Base-by-base conservation (phyloP, 2,797 vertebrate species). In the Rhadinocentrus ornatus region DNA sequence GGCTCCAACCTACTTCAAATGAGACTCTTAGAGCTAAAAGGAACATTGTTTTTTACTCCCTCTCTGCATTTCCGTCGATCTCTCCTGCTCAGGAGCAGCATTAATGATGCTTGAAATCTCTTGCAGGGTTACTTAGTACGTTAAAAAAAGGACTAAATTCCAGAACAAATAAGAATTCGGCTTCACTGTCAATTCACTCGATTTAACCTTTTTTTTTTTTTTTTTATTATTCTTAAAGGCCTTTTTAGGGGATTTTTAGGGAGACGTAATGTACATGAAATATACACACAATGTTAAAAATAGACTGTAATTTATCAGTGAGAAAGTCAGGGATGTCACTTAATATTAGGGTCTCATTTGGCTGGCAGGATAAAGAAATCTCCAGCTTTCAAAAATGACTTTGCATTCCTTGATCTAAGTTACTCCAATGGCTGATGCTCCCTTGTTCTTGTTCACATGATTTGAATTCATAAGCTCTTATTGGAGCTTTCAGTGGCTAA, bases 11-110 rank as follows among this genome's bases (percentile, higher is more conserved):
- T 62, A 77, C 70, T 69, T 72, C 66, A 66, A 61, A 73, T 29
- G 59, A 84, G 67, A 69, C 75, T 84, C 70, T 77, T 60, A 44
- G 29, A 66, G 68, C 77, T 50, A 80, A 81, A 78, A 75, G 73
- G 69, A 77, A 72, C 78, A 78, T 72, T 82, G 66, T 66, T 50
- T 63, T 83, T 78, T 61, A 64, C 34, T 76, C 69, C 69, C 55
- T 69, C 46, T 52, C 66, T 83, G 67, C 56, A 73, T 80, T 76
- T 81, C 32, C 27, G 34, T 56, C 62, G 53, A 52, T 72, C 61
- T 60, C 44, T 1, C 9, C 41, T 20, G 31, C 41, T 75, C 39
- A 29, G 55, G 56, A 6, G 50, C 41, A 39, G 39, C 39, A 4
- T 7, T 62, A 37, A 54, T 64, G 66, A 50, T 67, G 69, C 66